phyloP scores from a whole-genome alignment of 2,113 vertebrate genomes.

The Dasyornis broadbenti region DNA sequence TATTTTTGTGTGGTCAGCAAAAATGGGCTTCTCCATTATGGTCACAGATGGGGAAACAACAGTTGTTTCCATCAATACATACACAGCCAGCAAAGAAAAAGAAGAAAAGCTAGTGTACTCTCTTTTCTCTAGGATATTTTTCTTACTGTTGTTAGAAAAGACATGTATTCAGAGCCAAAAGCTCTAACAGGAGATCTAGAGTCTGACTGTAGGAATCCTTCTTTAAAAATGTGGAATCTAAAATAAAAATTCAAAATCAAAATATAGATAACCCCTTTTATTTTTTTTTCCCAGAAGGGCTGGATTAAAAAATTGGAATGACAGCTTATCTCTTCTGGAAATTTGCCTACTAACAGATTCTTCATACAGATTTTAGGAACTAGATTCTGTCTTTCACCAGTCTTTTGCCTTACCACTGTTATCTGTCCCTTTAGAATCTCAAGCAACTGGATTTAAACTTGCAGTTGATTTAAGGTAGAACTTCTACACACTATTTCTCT shows the following conservation, averaged over 20 bases:
- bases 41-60: background rate
- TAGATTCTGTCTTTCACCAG: background rate
- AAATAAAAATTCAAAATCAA: background rate
- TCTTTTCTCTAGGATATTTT: background rate
- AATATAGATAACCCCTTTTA: background rate
- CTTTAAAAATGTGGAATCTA: background rate
- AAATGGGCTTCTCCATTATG: background rate
- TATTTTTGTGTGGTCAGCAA: background rate
- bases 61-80: background rate
- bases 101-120: background rate
- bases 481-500: background rate
- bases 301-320: background rate
- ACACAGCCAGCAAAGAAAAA: rapidly evolving
- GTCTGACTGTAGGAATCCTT: background rate
- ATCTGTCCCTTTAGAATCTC: background rate
- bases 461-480: background rate
- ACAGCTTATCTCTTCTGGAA: background rate
- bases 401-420: background rate
- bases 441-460: background rate
- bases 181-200: background rate
- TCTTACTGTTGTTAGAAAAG: background rate
- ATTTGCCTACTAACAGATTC: background rate
- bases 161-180: background rate
- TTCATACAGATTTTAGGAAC: background rate
- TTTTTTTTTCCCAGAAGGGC: background rate